Percentiles rank a stretch among this genome's conserved stretches.
These are phyloP conservation scores for Serranus cabrilla DNA, from an alignment of 2,797 vertebrate species.

Conservation along the genomic window DNA sequence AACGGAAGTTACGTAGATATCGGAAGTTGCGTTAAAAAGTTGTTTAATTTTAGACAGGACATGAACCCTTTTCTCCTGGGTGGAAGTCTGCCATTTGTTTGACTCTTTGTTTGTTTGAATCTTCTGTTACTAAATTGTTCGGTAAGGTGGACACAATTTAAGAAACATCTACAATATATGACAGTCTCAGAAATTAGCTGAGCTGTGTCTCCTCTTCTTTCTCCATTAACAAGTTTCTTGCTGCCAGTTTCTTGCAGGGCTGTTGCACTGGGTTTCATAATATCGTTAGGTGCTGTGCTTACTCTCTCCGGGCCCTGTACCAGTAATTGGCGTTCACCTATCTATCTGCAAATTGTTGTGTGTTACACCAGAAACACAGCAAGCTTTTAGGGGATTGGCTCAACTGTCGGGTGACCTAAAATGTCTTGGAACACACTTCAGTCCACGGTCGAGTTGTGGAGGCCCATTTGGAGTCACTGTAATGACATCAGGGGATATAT, in stretches of 20 bases:
- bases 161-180: neutral
- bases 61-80: no score
- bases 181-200: neutral
- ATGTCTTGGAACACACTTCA: conserved; percentile 2
- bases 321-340: conserved; percentile 33
- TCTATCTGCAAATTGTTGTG: conserved; percentile 15
- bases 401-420: neutral
- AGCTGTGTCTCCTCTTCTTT: neutral
- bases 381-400: conserved; percentile 5
- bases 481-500: neutral
- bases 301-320: conserved; percentile 8
- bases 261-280: conserved; percentile 47
- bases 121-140: neutral
- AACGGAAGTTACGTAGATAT: no score
- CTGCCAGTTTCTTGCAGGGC: conserved; percentile 21
- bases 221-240: neutral
- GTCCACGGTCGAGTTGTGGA: neutral
- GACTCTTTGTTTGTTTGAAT: no score
- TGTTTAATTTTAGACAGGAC: no score
- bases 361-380: conserved; percentile 13
- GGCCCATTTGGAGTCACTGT: neutral
- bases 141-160: neutral
- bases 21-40: no score
- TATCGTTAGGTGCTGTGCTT: conserved; percentile 1
- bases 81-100: no score